Evolutionary conservation across 2,797 vertebrate genomes (phyloP), one percentile per base, ranked within the genome.

Genomic region (Zalophus californianus): DNA sequence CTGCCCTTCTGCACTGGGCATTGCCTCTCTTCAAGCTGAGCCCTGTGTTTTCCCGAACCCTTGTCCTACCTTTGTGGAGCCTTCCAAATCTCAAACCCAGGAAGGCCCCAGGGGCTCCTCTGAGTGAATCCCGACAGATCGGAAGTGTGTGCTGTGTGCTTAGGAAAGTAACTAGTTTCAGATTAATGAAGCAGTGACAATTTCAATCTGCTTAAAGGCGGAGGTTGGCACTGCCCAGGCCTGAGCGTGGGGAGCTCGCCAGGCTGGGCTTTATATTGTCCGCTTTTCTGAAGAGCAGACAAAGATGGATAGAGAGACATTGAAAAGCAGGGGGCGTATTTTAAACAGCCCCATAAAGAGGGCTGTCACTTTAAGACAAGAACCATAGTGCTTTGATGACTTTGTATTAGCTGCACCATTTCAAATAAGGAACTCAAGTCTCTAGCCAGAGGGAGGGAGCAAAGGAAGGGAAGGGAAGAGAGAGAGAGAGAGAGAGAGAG

Each of bases 331-430:
- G 98, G 98, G 98, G 98, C 98, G 98, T 99, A 98, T 98, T 99
- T 99, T 98, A 99, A 99, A 97, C 97, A 94, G 98, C 96, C 98
- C 98, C 95, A 98, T 98, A 98, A 99, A 99, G 98, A 96, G 94
- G 97, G 98, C 98, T 99, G 99, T 99, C 99, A 99, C 98, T 99
- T 98, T 98, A 98, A 99, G 99, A 99, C 99, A 99, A 98, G 99
- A 98, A 99, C 98, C 98, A 98, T 98, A 98, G 98, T 96, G 98
- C 98, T 99, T 99, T 99, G 98, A 99, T 99, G 99, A 99, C 98
- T 99, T 99, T 99, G 98, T 98, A 98, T 99, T 98, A 99, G 98
- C 98, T 96, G 98, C 98, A 97, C 97, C 96, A 96, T 98, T 98
- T 98, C 98, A 98, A 98, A 98, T 97, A 98, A 98, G 98, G 97